Conservation (phyloP, 2,113 vertebrate genomes). For the Atrichornis clamosus region DNA sequence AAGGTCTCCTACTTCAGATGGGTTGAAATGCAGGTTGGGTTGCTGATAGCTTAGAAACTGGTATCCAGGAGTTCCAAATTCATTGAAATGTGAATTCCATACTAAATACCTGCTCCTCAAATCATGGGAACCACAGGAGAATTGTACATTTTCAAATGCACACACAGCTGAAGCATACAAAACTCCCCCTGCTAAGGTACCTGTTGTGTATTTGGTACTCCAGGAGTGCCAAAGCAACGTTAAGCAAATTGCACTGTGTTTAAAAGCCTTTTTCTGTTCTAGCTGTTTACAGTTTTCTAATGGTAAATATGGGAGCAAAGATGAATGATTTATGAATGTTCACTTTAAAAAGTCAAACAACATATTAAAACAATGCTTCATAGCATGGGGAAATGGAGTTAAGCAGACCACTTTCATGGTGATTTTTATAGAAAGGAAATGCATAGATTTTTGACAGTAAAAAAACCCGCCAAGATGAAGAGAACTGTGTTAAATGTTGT, state of each 20-base stretch:
- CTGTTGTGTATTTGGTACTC: neutral
- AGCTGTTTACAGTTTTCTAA: slow-evolving; percentile 2
- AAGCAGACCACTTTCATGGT: neutral
- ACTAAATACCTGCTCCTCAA: neutral
- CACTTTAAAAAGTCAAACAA: slow-evolving; percentile 14
- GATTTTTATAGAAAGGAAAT: neutral
- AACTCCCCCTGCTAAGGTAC: neutral
- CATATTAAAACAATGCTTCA: slow-evolving; percentile 54
- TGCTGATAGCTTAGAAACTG: neutral
- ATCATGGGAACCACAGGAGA: neutral
- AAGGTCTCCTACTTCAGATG: neutral
- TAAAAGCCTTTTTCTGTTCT: neutral
- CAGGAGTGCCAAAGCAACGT: neutral
- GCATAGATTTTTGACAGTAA: neutral
- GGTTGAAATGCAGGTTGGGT: neutral
- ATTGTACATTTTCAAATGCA: neutral
- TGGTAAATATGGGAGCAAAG: neutral
- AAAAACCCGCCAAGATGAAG: neutral
- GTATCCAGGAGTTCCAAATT: neutral
- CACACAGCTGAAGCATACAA: neutral
- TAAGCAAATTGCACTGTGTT: neutral
- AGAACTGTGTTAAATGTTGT: neutral
- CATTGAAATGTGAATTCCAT: neutral
- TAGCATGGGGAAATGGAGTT: neutral
- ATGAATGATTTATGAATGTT: slow-evolving; percentile 19